Evolutionary conservation across 23 tunicate species (phyloP), one percentile per base, ranked within the genome.

Genomic region (Oikopleura albicans): DNA sequence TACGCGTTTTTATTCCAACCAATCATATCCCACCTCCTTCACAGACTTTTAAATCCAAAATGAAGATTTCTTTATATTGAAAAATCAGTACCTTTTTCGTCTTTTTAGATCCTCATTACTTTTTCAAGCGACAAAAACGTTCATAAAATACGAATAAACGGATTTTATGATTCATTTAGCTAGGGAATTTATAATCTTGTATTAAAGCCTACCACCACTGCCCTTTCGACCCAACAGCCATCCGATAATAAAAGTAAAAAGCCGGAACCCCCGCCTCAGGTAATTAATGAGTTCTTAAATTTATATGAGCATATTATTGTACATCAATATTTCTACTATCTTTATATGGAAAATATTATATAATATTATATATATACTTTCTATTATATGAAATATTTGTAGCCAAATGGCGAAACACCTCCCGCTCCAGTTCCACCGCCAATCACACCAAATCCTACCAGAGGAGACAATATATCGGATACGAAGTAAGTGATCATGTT

Each of bases 401-500:
- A 49, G 63, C 63, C 63, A 49, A 49, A 49, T 76, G 83, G 34
- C 39, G 83, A 28, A 76, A 76, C 83, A 76, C 29, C 83, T 0
- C 29, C 29, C 34, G 34, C 29, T 28, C 39, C 29, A 0, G 39
- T 38, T 34, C 0, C 83, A 34, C 39, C 29, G 0, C 83, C 83
- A 38, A 38, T 35, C 22, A 22, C 83, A 27, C 27, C 39, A 0
- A 29, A 27, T 76, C 27, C 29, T 38, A 76, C 27, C 27, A 27
- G 27, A 76, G 83, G 29, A 8, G 63, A 49, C 22, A 49, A 49
- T 49, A 49, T 49, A 49, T 49, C 63, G 63, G 63, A 49, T 49
- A 49, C 63, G 16, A 49, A 49, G 63, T 49, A 49, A 49, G 63
- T n/a, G n/a, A n/a, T n/a, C n/a, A n/a, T n/a, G n/a, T n/a, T n/a